Evolutionary conservation across 2,797 vertebrate genomes (phyloP).

Genomic region (Emydoidea blandingii): DNA sequence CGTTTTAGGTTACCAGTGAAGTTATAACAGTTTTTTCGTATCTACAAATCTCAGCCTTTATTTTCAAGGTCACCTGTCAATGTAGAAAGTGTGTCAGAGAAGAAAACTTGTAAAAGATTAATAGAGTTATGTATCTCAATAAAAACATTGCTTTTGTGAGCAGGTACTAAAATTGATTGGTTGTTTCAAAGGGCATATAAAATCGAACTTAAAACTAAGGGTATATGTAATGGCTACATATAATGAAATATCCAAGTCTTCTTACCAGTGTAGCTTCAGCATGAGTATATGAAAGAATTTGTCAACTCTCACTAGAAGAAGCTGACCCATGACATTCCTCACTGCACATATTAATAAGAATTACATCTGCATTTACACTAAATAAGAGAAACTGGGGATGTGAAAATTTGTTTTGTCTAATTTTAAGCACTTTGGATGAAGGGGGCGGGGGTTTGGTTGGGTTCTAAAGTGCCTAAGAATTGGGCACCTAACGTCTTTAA

Average conservation of each 20-base stretch:
- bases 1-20: background rate
- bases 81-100: background rate
- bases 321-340: background rate
- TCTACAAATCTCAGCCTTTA: background rate
- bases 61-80: background rate
- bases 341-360: background rate
- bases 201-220: constrained; percentile 23
- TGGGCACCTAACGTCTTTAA: background rate
- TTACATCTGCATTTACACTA: background rate
- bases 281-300: background rate
- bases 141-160: background rate
- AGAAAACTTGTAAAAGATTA: background rate
- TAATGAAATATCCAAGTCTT: background rate
- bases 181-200: background rate
- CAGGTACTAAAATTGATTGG: background rate
- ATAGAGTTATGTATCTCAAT: background rate
- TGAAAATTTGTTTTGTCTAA: background rate
- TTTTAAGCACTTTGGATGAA: background rate
- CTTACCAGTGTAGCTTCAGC: background rate
- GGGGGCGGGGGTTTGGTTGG: background rate
- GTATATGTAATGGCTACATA: background rate
- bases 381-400: rapidly evolving
- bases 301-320: background rate
- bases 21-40: background rate
- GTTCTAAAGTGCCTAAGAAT: background rate